phyloP scores from a whole-genome alignment of 2,113 vertebrate genomes.

The Lampris megalopsis region DNA sequence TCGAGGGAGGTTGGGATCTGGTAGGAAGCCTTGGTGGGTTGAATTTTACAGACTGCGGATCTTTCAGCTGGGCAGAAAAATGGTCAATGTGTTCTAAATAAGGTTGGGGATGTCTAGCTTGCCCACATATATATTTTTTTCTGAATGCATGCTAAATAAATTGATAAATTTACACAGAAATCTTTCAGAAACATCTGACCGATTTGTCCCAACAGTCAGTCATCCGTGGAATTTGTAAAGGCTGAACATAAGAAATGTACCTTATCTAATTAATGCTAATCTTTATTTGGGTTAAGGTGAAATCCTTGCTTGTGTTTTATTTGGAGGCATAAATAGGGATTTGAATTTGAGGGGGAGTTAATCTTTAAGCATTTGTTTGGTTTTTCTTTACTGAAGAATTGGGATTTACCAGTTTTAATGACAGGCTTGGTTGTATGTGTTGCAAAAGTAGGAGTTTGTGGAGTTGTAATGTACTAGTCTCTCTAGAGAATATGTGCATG shows the following conservation, averaged over 20 bases:
- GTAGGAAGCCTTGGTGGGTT: slow-evolving; percentile 37
- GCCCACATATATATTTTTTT: slow-evolving; percentile 38
- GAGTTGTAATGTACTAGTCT: slow-evolving; percentile 69
- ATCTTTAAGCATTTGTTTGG: slow-evolving; percentile 72
- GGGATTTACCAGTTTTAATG: slow-evolving; percentile 68
- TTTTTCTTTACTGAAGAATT: slow-evolving; percentile 75
- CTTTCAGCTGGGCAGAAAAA: slow-evolving; percentile 56
- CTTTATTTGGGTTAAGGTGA: slow-evolving; percentile 66
- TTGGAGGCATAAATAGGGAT: slow-evolving; percentile 58
- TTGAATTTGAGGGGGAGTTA: background rate
- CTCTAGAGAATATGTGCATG: slow-evolving; percentile 61
- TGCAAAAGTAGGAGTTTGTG: slow-evolving; percentile 54
- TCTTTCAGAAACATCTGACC: slow-evolving; percentile 65
- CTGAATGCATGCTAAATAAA: slow-evolving; percentile 67
- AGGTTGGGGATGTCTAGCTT: slow-evolving; percentile 41
- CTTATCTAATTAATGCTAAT: slow-evolving; percentile 78
- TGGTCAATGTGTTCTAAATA: slow-evolving; percentile 44
- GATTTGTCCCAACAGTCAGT: slow-evolving; percentile 75
- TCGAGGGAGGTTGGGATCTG: background rate
- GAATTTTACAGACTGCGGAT: slow-evolving; percentile 45
- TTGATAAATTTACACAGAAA: slow-evolving; percentile 61
- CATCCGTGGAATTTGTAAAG: slow-evolving; percentile 61
- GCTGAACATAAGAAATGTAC: slow-evolving; percentile 70
- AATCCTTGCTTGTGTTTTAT: slow-evolving; percentile 64
- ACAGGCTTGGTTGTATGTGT: slow-evolving; percentile 59